Percentiles rank a stretch among this genome's conserved stretches.
phyloP scores from a whole-genome alignment of 2,113 vertebrate genomes.

The Colinus virginianus region DNA sequence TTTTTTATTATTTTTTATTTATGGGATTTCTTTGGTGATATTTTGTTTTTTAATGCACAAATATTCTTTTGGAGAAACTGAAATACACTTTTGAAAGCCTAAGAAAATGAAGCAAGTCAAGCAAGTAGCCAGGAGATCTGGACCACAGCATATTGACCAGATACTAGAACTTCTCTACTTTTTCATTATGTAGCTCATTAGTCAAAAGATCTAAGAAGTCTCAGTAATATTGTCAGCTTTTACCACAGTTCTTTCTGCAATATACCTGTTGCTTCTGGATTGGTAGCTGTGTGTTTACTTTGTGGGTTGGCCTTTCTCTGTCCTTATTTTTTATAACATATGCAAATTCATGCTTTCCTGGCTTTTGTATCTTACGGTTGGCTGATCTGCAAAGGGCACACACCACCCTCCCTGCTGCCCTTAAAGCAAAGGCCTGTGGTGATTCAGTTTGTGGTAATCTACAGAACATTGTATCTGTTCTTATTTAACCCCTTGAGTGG shows the following conservation, averaged over 20 bases:
- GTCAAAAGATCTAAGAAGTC: not conserved
- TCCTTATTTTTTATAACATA: not conserved
- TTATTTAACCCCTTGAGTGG: not conserved
- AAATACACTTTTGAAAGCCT: not conserved
- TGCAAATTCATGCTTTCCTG: fast-evolving
- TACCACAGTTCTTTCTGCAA: not conserved
- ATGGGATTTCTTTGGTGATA: not conserved
- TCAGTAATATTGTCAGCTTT: not conserved
- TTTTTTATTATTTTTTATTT: not conserved
- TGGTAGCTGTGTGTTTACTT: not conserved
- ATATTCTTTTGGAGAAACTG: not conserved
- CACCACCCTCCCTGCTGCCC: not conserved
- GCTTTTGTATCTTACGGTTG: not conserved
- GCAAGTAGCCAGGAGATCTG: not conserved
- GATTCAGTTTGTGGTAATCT: not conserved
- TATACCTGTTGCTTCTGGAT: not conserved
- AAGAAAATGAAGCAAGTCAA: not conserved
- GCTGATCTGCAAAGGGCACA: not conserved
- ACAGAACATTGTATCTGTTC: not conserved
- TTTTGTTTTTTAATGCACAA: not conserved
- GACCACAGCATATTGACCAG: not conserved
- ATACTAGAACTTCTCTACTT: not conserved
- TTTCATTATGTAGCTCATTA: not conserved
- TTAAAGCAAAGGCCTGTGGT: not conserved
- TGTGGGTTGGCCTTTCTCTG: not conserved